Base-by-base conservation (phyloP, 2,888 invertebrate species). In the Rhamnusium bicolor region DNA sequence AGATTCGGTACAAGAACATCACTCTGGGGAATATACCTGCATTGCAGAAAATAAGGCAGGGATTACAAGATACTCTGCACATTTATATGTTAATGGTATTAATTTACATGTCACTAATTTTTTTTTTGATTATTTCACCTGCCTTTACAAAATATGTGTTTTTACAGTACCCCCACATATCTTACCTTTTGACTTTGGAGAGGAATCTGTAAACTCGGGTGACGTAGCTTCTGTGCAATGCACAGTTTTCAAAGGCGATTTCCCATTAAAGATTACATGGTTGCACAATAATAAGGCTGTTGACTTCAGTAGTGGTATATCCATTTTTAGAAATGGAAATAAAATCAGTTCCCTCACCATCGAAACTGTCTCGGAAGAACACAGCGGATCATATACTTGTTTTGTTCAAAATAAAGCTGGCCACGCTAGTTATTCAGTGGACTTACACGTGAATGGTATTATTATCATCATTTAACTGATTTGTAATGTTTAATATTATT, bases 31-130 rank as follows among this genome's bases (percentile, higher is more conserved):
- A 69, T 91, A 90, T 80, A 89, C 89, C 10, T 91, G 91, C 78
- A 82, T 85, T 79, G 94, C 93, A 70, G 91, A 92, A 88, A 95
- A 95, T 88, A 90, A 90, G 80, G 95, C 94, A 72, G 95, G 93
- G 76, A 84, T 89, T 53, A 89, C 90, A 73, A 91, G 91, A 79
- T 91, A 91, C 86, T 91, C 93, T 4, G 90, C 93, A 62, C 88
- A 90, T 82, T 89, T 94, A 77, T 90, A 90, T 83, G 92, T 94
- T 51, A 93, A 93, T 87, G 94, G 94, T 93, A 90, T 83, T 79
- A 72, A 1, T 27, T 71, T n/a, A 61, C 27, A 27, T 63, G 90
- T 92, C 86, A 90, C 92, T 49, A 94, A 72, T 89, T 90, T 77
- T 90, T 91, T 60, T 91, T n/a, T n/a, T n/a, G 3, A 24, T 40